These are phyloP conservation scores for Ochotona princeps DNA, from an alignment of 2,113 vertebrate species.

Conservation along the genomic window DNA sequence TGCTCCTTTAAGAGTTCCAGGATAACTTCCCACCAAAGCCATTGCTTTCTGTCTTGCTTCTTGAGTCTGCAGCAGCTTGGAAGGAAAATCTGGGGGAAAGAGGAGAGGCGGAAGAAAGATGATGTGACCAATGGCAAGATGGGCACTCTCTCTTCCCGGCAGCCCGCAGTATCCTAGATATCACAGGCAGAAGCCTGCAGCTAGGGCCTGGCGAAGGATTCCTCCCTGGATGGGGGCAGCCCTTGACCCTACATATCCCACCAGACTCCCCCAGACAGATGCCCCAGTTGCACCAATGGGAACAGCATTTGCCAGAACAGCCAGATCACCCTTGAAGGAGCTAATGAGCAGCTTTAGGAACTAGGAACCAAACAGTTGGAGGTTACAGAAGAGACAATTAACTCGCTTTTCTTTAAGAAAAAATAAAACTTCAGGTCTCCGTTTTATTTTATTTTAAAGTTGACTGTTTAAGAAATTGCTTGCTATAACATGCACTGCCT, in stretches of 20 bases:
- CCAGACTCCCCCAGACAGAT: background rate
- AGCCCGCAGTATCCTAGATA: background rate
- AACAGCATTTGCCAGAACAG: background rate
- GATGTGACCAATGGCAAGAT: no score
- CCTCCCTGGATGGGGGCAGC: background rate
- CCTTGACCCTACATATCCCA: background rate
- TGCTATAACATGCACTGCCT: no score
- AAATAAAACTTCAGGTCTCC: conserved; percentile 2
- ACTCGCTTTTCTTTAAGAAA: conserved; percentile 43
- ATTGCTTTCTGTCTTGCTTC: conserved; percentile 46
- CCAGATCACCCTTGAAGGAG: background rate
- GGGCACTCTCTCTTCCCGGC: fast-evolving
- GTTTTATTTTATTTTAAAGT: conserved; percentile 37
- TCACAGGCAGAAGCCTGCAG: background rate
- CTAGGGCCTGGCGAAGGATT: background rate
- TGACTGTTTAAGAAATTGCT: conserved; percentile 28
- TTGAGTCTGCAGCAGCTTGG: background rate
- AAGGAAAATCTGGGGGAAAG: background rate
- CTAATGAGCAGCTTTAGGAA: conserved; percentile 13
- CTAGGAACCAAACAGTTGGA: background rate
- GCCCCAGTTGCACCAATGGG: background rate
- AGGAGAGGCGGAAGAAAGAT: background rate
- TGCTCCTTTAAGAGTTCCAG: conserved; percentile 48
- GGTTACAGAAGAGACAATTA: conserved; percentile 26
- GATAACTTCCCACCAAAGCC: conserved; percentile 38